Evolutionary conservation across 2,888 invertebrate genomes (phyloP), one percentile per base, ranked within the genome.

Genomic region (Drosophila multiciliata): DNA sequence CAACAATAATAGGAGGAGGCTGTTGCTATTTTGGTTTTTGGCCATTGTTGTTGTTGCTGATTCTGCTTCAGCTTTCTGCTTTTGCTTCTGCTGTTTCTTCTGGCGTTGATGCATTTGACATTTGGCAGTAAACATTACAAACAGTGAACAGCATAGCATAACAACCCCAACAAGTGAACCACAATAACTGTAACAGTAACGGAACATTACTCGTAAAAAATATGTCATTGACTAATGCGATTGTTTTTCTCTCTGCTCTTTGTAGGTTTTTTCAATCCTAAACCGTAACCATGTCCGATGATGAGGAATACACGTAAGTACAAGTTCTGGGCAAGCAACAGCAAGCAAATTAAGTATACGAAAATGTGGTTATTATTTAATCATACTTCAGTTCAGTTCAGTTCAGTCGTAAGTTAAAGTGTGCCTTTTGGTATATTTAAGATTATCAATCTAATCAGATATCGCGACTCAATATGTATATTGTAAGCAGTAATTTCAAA

Each of bases 261-360:
- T 83, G 90, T 92, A 95, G 95, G 94, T 93, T 93, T 94, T 94
- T 95, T 94, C 87, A 94, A 93, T 93, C 94, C 94, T 90, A 92
- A 93, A 93, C 94, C 94, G 94, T 94, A 95, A 96, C 94, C 95
- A 97, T 97, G 97, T 97, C 97, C 95, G 97, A 97, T 95, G 97
- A 97, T 94, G 97, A 97, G 94, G 97, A 97, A 95, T 97, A 97
- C 95, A 97, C 97, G 97, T 97, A 95, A 97, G 97, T 97, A 95
- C 71, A 74, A 54, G 20, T 66, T 48, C 26, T 38, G 32, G 29
- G 23, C n/a, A 59, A 55, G 38, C 69, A 65, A 66, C 63, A 60
- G 38, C 50, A 50, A 38, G 17, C 26, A 57, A 29, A 76, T 72
- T 67, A 81, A 66, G 83, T 78, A 82, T 80, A 61, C 78, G 68